These are phyloP conservation scores for Microctenopoma stevenorrisi DNA, from an alignment of 2,797 vertebrate species.

Conservation along the genomic window DNA sequence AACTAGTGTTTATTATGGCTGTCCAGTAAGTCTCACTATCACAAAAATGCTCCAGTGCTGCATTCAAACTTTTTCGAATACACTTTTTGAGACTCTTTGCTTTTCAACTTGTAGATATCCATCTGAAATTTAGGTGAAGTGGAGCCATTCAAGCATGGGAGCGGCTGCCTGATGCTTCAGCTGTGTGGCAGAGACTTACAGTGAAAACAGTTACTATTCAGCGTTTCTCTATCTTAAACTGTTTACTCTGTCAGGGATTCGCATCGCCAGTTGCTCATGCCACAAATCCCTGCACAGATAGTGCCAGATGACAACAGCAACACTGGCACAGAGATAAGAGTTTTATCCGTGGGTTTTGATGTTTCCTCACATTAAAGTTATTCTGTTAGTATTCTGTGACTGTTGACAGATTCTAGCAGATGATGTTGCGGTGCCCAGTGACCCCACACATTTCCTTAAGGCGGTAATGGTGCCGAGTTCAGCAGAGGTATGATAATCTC, in stretches of 20 bases:
- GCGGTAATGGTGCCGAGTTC: slow-evolving; percentile 16
- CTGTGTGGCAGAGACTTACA: slow-evolving; percentile 17
- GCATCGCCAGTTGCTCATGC: slow-evolving; percentile 34
- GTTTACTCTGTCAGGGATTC: slow-evolving; percentile 52
- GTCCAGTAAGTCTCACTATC: background rate
- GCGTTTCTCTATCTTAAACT: slow-evolving; percentile 46
- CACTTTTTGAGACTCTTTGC: background rate
- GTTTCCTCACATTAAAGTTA: slow-evolving; percentile 26
- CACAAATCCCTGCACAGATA: slow-evolving; percentile 47
- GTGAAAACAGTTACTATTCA: slow-evolving; percentile 28
- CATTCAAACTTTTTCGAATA: background rate
- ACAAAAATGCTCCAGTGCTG: background rate
- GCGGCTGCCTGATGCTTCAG: slow-evolving; percentile 38
- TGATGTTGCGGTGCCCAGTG: slow-evolving; percentile 21
- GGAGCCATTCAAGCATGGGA: slow-evolving; percentile 29
- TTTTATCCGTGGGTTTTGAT: slow-evolving; percentile 25
- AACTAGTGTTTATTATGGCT: background rate
- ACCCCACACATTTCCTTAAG: slow-evolving; percentile 36
- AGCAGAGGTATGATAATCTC: slow-evolving; percentile 34
- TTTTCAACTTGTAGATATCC: slow-evolving; percentile 24
- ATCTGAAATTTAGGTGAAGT: slow-evolving; percentile 42
- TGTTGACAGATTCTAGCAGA: slow-evolving; percentile 20
- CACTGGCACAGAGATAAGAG: slow-evolving; percentile 44
- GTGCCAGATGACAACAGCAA: slow-evolving; percentile 41
- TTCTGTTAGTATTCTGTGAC: slow-evolving; percentile 22